Conservation (phyloP, 1,140 invertebrate species). For the Stegodyphus dumicola region DNA sequence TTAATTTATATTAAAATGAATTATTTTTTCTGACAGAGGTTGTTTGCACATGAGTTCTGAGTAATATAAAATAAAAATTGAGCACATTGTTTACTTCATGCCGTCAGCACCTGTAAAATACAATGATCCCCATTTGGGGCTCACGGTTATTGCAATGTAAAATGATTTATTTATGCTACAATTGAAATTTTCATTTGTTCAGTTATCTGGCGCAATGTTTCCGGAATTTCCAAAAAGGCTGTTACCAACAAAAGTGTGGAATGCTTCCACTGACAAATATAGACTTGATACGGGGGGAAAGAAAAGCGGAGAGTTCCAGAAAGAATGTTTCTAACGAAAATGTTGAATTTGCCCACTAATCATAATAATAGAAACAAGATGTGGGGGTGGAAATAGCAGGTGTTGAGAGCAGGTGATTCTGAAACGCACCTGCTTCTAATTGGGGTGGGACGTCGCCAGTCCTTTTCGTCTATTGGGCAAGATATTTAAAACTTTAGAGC, state of each 20-base stretch:
- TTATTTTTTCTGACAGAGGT: constrained; percentile 36
- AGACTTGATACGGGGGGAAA: constrained; percentile 35
- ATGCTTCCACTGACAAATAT: constrained; percentile 39
- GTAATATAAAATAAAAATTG: constrained; percentile 41
- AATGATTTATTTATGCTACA: constrained; percentile 17
- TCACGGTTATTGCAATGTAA: constrained; percentile 24
- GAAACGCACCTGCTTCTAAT: constrained; percentile 37
- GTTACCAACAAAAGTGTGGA: constrained; percentile 36
- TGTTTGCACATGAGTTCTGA: constrained; percentile 39
- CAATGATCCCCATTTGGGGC: constrained; percentile 38
- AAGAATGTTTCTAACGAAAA: constrained; percentile 40
- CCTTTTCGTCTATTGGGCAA: constrained; percentile 37
- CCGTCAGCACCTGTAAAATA: constrained; percentile 35
- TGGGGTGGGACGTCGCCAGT: constrained; percentile 33
- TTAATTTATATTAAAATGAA: constrained; percentile 41
- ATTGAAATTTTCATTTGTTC: constrained; percentile 26
- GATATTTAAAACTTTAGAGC: constrained; percentile 39
- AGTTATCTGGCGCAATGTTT: constrained; percentile 30
- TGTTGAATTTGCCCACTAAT: constrained; percentile 34
- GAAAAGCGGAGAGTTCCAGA: constrained; percentile 26
- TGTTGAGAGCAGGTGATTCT: constrained; percentile 35
- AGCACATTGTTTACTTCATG: constrained; percentile 36
- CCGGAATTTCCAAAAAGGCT: constrained; percentile 11
- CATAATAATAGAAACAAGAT: constrained; percentile 37
- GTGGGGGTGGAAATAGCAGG: constrained; percentile 37